Conservation (phyloP, 2,888 invertebrate species). For the Ichneumoninae sp. region DNA sequence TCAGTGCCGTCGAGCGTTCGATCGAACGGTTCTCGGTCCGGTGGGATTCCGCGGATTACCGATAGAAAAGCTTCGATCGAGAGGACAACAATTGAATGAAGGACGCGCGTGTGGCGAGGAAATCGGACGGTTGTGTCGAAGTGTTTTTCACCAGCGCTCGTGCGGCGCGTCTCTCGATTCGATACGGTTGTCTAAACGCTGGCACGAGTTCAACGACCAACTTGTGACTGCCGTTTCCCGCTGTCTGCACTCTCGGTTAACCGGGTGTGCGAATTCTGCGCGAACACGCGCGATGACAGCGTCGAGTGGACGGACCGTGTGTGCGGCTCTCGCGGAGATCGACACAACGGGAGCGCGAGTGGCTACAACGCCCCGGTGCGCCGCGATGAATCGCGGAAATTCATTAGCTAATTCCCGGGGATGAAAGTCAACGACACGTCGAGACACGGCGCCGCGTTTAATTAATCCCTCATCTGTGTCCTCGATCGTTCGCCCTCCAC, state of each 20-base stretch:
- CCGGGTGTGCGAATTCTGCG: conserved; percentile 11
- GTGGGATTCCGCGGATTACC: not conserved
- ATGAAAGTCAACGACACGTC: conserved; percentile 51
- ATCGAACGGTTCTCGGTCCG: not conserved
- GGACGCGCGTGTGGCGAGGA: not conserved
- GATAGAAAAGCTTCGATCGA: conserved; percentile 29
- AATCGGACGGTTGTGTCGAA: not conserved
- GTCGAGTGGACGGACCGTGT: not conserved
- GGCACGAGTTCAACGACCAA: conserved; percentile 60
- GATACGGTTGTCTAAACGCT: conserved; percentile 31
- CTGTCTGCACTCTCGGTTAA: not conserved
- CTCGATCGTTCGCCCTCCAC: conserved; percentile 9
- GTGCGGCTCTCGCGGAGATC: not conserved
- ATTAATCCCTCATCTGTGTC: conserved; percentile 43
- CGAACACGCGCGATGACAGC: not conserved
- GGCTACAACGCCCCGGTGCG: not conserved
- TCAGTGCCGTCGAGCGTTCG: not conserved
- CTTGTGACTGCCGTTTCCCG: conserved; percentile 24
- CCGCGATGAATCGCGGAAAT: conserved; percentile 45
- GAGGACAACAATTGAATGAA: conserved; percentile 46
- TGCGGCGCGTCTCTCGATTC: conserved; percentile 38
- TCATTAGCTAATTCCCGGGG: conserved; percentile 63
- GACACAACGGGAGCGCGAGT: not conserved
- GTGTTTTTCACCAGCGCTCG: conserved; percentile 6
- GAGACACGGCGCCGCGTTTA: conserved; percentile 59